phyloP scores from a whole-genome alignment of 2,797 vertebrate species.

The Onychomys arenicola region DNA sequence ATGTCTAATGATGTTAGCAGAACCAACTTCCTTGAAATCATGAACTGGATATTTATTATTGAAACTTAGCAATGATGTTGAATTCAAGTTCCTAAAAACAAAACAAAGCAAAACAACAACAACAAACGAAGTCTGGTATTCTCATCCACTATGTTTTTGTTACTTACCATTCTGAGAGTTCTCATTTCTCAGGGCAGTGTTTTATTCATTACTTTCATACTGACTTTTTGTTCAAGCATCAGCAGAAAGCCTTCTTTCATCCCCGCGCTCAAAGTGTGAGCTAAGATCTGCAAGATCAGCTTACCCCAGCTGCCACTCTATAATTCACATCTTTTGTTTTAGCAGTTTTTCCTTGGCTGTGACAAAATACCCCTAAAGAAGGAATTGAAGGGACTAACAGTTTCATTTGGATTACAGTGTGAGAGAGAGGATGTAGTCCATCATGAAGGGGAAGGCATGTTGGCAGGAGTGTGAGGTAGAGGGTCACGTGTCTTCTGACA shows the following conservation, averaged over 20 bases:
- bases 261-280: background rate
- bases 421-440: background rate
- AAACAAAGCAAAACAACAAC: background rate
- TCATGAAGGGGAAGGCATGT: background rate
- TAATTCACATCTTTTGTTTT: background rate
- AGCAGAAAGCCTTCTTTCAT: background rate
- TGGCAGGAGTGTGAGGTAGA: background rate
- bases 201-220: background rate
- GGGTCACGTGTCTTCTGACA: background rate
- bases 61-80: slow-evolving; percentile 1
- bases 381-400: background rate
- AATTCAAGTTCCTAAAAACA: background rate
- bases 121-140: background rate
- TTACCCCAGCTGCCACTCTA: background rate
- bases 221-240: background rate
- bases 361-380: background rate
- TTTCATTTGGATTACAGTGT: background rate
- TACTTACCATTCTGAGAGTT: background rate
- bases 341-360: background rate
- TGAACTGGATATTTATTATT: slow-evolving; percentile 12
- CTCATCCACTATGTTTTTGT: background rate
- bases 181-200: background rate
- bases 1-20: background rate
- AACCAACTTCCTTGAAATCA: slow-evolving; percentile 44
- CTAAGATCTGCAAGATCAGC: background rate